A percentile compares a stretch with the other conserved stretches of the same genome.
These are phyloP conservation scores for Dimorphilus gyrociliatus DNA, from an alignment of 2,888 invertebrate species.

Conservation along the genomic window DNA sequence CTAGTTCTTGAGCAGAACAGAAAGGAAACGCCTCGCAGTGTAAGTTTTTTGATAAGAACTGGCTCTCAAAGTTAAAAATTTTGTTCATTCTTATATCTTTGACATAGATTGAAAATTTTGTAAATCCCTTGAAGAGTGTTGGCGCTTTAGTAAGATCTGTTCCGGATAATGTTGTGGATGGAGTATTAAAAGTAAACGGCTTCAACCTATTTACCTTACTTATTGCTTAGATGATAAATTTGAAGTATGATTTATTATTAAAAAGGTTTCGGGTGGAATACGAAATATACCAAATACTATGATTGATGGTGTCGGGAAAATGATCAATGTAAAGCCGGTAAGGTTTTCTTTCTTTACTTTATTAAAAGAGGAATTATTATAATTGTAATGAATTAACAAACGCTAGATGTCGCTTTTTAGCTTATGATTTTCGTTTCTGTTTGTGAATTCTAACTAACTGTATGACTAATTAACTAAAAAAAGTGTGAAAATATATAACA, in stretches of 20 bases:
- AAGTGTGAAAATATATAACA: too few species aligned
- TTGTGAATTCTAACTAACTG: too few species aligned
- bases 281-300: slow-evolving; percentile 15
- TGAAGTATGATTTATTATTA: too few species aligned
- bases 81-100: slow-evolving; percentile 2
- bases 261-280: slow-evolving; percentile 48
- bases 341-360: too few species aligned
- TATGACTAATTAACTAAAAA: too few species aligned
- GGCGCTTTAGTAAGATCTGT: slow-evolving; percentile 62
- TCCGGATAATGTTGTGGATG: slow-evolving; percentile 69
- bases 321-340: slow-evolving; percentile 16
- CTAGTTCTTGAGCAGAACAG: slow-evolving; percentile 51
- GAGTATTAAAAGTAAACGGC: slow-evolving; percentile 66
- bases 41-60: slow-evolving; percentile 9
- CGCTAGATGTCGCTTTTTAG: too few species aligned
- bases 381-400: too few species aligned
- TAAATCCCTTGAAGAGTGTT: slow-evolving; percentile 60
- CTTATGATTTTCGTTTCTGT: too few species aligned
- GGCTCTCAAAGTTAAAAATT: background rate
- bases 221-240: too few species aligned
- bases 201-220: too few species aligned
- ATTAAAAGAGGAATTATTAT: too few species aligned
- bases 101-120: slow-evolving; percentile 44
- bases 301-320: slow-evolving; percentile 19
- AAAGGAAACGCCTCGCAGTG: slow-evolving; percentile 36